Conservation (phyloP, 2,888 invertebrate species). For the Mythimna loreyi region DNA sequence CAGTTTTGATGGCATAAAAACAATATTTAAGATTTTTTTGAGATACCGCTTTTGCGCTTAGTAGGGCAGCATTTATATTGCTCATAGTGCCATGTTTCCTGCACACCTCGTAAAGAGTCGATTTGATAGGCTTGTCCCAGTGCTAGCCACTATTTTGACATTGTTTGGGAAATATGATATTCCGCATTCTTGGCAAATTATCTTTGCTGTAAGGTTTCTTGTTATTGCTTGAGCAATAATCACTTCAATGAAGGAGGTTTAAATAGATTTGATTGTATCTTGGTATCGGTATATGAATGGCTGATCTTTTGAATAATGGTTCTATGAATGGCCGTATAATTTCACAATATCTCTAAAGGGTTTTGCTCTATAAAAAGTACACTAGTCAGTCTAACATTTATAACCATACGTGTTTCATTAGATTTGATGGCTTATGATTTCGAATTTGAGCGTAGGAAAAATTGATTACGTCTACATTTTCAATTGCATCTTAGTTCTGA, state of each 20-base stretch:
- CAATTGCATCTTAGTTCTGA: too few relatives aligned
- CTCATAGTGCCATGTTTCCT: constrained; percentile 34
- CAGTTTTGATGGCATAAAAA: too few relatives aligned
- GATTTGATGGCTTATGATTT: too few relatives aligned
- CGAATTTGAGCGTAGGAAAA: too few relatives aligned
- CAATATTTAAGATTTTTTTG: too few relatives aligned
- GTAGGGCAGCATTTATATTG: too few relatives aligned
- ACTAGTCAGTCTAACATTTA: too few relatives aligned
- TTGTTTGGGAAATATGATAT: constrained; percentile 35
- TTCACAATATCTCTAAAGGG: not conserved
- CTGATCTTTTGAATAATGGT: constrained; percentile 2
- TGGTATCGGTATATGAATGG: not conserved
- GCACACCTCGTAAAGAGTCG: constrained; percentile 31
- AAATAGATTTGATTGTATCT: not conserved
- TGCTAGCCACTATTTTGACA: constrained; percentile 10
- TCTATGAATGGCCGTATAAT: not conserved
- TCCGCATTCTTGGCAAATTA: not conserved
- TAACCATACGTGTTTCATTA: too few relatives aligned
- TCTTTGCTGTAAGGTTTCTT: not conserved
- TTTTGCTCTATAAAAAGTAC: not conserved
- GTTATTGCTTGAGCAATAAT: constrained; percentile 6
- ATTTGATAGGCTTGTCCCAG: constrained; percentile 28
- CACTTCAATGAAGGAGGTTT: not conserved
- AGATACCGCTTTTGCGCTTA: too few relatives aligned
- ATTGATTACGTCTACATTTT: too few relatives aligned